Base-by-base conservation (phyloP, 2,113 vertebrate genomes). In the Alosa alosa region DNA sequence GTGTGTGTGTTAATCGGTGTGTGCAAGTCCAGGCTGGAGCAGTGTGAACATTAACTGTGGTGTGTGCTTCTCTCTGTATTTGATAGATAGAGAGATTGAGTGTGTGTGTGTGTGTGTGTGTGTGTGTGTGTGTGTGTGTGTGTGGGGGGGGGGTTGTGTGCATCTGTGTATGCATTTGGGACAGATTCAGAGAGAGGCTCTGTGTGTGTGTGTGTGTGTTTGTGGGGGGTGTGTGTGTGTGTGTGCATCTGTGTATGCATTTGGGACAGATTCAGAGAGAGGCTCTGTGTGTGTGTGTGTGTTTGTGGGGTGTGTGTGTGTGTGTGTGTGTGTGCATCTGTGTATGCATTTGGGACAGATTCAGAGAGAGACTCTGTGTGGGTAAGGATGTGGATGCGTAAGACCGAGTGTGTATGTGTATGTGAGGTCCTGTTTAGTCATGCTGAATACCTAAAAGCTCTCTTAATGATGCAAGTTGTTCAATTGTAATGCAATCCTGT, bases 171-270 rank as follows among this genome's bases (percentile, higher is more conserved):
- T 68, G 64, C 10, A 4, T 57, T 31, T 31, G 0, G 31, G 31
- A 31, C 31, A 31, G 31, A 31, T 31, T 31, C 31, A 31, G 31
- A 31, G 31, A 31, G 31, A 31, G n/a, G n/a, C n/a, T n/a, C n/a
- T n/a, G n/a, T 72, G 64, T 72, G 64, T 72, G n/a, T 31, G n/a
- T 31, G n/a, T 72, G 64, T 72, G 64, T 72, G 64, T 72, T 5
- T 72, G 64, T 41, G 41, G 1, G 41, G 1, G n/a, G n/a, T 57
- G 55, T 57, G 55, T 57, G 55, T 57, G 55, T 57, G 55, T 57
- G 55, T 57, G 55, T 57, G 55, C 13, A 11, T 57, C 8, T 57
- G 10, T 20, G 64, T 68, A 11, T 68, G 64, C 10, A 4, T 57
- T 31, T 31, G 0, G 31, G 31, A 31, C 31, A 31, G 31, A 31